Conservation (phyloP, 2,888 invertebrate species). For the Drosophila engyochracea region DNA sequence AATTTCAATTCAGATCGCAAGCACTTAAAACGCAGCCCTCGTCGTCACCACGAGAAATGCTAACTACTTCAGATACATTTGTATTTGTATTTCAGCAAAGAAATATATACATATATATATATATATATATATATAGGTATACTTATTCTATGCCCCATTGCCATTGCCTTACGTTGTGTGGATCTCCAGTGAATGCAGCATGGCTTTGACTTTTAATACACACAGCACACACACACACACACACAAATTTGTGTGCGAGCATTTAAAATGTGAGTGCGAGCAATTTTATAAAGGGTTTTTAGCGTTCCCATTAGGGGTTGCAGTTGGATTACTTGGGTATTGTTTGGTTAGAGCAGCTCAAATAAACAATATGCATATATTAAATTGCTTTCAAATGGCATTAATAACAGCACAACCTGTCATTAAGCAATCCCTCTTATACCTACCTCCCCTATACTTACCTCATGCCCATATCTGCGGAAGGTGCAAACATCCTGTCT, state of each 20-base stretch:
- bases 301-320: conserved; percentile 64
- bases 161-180: conserved; percentile 19
- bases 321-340: conserved; percentile 42
- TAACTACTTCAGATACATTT: conserved; percentile 73
- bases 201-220: conserved; percentile 57
- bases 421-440: conserved; percentile 64
- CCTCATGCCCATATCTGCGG: conserved; percentile 39
- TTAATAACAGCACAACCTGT: conserved; percentile 72
- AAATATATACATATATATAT: not conserved
- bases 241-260: not conserved
- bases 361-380: conserved; percentile 61
- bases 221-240: conserved; percentile 8
- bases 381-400: conserved; percentile 79
- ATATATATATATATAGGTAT: conserved; percentile 22
- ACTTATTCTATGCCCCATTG: conserved; percentile 50
- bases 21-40: conserved; percentile 65
- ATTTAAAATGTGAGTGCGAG: conserved; percentile 22
- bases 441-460: not conserved
- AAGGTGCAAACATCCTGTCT: conserved; percentile 81
- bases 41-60: conserved; percentile 68
- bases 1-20: conserved; percentile 63
- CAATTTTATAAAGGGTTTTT: conserved; percentile 69
- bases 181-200: conserved; percentile 55
- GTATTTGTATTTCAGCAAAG: conserved; percentile 53
- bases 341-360: conserved; percentile 52